Percentiles rank a stretch among this genome's conserved stretches.
Conservation (phyloP, 2,797 vertebrate genomes). For the Amniataba percoides region DNA sequence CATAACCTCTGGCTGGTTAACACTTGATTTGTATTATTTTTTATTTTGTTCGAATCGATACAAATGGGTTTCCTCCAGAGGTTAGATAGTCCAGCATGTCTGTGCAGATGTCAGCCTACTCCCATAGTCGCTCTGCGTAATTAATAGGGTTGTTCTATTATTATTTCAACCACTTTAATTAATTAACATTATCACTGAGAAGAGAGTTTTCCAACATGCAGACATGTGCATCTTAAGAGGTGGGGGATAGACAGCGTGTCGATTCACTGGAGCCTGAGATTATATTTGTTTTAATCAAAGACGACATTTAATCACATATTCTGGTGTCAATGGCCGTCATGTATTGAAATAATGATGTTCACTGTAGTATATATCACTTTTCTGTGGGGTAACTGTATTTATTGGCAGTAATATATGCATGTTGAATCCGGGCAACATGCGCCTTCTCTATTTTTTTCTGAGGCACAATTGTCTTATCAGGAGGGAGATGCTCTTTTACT, state of each 20-base stretch:
- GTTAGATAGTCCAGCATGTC: not conserved
- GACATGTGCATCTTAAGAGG: not conserved
- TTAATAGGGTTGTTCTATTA: not conserved
- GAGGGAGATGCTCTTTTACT: constrained; percentile 31
- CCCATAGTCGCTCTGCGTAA: too few species aligned
- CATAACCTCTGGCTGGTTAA: not conserved
- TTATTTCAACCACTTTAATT: not conserved
- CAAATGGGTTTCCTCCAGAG: too few species aligned
- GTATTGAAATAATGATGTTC: not conserved
- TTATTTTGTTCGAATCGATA: not conserved
- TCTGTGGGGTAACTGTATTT: not conserved
- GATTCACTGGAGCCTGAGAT: not conserved
- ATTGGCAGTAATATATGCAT: constrained; percentile 15
- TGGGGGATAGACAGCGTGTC: not conserved
- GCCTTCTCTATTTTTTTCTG: constrained; percentile 29
- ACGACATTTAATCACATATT: not conserved
- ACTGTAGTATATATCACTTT: not conserved
- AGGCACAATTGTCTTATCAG: constrained; percentile 50
- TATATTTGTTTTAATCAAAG: not conserved
- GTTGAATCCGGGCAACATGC: constrained; percentile 26
- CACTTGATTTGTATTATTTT: too few species aligned
- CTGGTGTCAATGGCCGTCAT: not conserved
- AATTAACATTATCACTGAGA: not conserved
- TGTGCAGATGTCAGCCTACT: not conserved
- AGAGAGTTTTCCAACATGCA: too few species aligned